These are phyloP conservation scores for Glareola pratincola DNA, from an alignment of 2,113 vertebrate species.

Conservation along the genomic window DNA sequence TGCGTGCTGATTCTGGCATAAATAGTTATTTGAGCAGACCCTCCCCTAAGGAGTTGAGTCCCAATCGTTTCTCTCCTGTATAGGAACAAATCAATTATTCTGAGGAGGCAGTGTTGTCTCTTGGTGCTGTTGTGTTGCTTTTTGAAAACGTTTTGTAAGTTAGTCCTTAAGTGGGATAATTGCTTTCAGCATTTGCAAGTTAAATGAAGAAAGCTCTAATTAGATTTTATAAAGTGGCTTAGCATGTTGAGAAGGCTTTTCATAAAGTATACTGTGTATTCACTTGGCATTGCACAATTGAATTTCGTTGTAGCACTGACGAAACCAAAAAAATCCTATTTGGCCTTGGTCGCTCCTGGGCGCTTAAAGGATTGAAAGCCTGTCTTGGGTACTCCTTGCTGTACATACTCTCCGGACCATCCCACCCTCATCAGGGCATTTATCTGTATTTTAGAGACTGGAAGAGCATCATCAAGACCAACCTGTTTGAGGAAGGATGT, in stretches of 20 bases:
- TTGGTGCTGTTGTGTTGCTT: slow-evolving; percentile 22
- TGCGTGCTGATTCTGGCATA: slow-evolving; percentile 15
- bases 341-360: neutral
- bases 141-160: slow-evolving; percentile 67
- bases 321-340: slow-evolving; percentile 50
- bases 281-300: slow-evolving; percentile 35
- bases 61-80: neutral
- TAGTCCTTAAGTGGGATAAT: slow-evolving; percentile 65
- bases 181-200: slow-evolving; percentile 68
- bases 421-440: neutral
- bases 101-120: slow-evolving; percentile 42
- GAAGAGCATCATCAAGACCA: neutral
- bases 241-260: slow-evolving; percentile 63
- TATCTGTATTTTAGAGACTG: neutral
- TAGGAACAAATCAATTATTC: slow-evolving; percentile 59
- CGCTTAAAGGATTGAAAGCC: slow-evolving; percentile 4
- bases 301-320: slow-evolving; percentile 10
- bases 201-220: slow-evolving; percentile 70
- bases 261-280: slow-evolving; percentile 57
- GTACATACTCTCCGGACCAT: neutral
- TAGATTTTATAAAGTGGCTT: slow-evolving; percentile 69
- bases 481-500: neutral
- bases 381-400: neutral
- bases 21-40: slow-evolving; percentile 17
- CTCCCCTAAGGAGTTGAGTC: slow-evolving; percentile 17